Conservation (phyloP, 2,113 vertebrate species). For the Aldabrachelys gigantea region DNA sequence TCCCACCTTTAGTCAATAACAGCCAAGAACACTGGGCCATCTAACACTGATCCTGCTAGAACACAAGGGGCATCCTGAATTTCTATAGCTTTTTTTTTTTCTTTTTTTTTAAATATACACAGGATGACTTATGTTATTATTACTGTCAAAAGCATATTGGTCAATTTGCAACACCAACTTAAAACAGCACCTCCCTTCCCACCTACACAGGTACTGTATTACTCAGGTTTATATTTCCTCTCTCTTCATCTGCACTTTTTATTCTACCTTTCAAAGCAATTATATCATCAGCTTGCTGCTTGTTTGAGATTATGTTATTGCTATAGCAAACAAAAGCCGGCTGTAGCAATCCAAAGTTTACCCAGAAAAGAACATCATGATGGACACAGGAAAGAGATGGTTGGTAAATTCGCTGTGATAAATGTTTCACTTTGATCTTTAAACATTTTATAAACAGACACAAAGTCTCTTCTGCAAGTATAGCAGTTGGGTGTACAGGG, state of each 20-base stretch:
- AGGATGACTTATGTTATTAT: neutral
- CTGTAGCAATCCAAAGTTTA: neutral
- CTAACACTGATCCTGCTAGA: neutral
- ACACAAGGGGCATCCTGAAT: neutral
- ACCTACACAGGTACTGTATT: neutral
- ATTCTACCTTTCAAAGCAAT: neutral
- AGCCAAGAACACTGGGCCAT: neutral
- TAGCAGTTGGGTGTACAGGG: neutral
- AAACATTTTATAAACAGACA: neutral
- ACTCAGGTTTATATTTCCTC: neutral
- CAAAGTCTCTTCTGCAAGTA: neutral
- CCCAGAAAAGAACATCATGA: neutral
- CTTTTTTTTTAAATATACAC: neutral
- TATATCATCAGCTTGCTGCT: neutral
- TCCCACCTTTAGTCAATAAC: neutral
- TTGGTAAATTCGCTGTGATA: neutral
- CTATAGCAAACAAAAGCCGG: conserved; percentile 18
- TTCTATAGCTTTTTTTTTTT: neutral
- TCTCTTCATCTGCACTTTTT: neutral
- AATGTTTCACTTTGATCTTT: neutral
- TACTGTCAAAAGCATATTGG: neutral
- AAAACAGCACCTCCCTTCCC: neutral
- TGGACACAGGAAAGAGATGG: neutral
- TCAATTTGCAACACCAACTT: neutral
- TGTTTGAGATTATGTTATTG: neutral